These are phyloP conservation scores for Trypoxylon attenuatum DNA, from an alignment of 2,888 invertebrate genomes.

Conservation along the genomic window DNA sequence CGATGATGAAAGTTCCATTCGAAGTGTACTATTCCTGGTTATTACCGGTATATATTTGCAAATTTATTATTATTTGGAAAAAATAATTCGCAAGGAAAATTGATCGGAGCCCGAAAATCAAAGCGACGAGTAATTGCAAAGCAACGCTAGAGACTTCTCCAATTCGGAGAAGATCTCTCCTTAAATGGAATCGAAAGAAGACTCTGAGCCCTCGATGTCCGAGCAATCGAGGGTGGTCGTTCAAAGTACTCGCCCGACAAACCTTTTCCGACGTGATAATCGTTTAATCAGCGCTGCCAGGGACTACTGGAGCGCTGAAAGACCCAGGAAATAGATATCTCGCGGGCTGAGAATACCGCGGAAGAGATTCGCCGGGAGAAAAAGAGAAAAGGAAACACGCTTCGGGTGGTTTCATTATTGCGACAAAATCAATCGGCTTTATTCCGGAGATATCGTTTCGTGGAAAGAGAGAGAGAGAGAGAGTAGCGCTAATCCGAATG, in stretches of 20 bases:
- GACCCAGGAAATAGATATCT: no score
- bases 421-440: conserved; percentile 67
- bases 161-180: conserved; percentile 40
- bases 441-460: conserved; percentile 59
- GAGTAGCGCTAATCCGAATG: conserved; percentile 62
- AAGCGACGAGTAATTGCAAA: no score
- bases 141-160: conserved; percentile 53
- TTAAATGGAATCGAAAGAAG: background rate
- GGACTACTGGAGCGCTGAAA: no score
- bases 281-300: conserved; percentile 8
- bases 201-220: no score
- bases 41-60: no score
- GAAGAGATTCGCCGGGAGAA: no score
- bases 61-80: no score
- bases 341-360: no score
- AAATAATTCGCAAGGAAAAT: conserved; percentile 28
- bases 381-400: conserved; percentile 24
- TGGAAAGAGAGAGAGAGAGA: conserved; percentile 51
- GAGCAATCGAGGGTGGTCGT: background rate
- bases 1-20: no score
- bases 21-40: no score
- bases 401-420: conserved; percentile 63
- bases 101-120: conserved; percentile 1
- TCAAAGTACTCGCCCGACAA: no score
- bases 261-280: no score